Conservation (phyloP, 2,113 vertebrate species). For the Cercopithecus mona region DNA sequence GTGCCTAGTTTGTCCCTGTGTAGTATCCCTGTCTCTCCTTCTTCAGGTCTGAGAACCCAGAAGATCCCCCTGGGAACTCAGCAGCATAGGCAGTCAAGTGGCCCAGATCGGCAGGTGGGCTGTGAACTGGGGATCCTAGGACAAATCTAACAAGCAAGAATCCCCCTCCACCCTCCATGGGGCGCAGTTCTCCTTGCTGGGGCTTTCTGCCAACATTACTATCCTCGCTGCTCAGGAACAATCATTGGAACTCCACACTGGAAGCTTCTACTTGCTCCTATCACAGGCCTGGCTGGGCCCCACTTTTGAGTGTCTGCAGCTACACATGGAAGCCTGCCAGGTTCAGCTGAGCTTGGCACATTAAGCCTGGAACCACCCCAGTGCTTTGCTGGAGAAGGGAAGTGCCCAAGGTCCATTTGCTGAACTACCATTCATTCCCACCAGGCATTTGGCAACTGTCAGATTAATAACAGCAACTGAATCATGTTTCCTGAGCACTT, state of each 20-base stretch:
- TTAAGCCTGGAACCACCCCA: not conserved
- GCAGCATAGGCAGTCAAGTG: not conserved
- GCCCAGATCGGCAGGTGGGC: not conserved
- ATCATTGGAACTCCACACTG: not conserved
- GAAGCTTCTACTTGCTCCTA: not conserved
- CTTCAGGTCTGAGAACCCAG: not conserved
- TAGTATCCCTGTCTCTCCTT: not conserved
- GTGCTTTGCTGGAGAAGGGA: not conserved
- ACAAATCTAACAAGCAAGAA: not conserved
- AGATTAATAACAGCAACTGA: not conserved
- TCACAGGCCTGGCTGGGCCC: not conserved
- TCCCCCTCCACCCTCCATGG: not conserved
- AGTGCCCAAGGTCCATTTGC: not conserved
- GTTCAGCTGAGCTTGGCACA: not conserved
- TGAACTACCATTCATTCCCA: not conserved
- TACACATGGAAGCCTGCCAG: not conserved
- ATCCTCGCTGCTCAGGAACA: not conserved
- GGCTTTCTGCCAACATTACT: not conserved
- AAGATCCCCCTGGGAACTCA: not conserved
- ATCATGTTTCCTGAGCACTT: conserved; percentile 9
- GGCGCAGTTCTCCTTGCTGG: not conserved
- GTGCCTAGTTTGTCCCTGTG: not conserved
- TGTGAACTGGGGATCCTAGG: not conserved
- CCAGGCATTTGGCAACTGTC: not conserved
- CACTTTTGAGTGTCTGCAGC: not conserved